Percentiles rank a stretch among this genome's conserved stretches.
phyloP scores from a whole-genome alignment of 2,113 vertebrate species.

The Carlito syrichta region DNA sequence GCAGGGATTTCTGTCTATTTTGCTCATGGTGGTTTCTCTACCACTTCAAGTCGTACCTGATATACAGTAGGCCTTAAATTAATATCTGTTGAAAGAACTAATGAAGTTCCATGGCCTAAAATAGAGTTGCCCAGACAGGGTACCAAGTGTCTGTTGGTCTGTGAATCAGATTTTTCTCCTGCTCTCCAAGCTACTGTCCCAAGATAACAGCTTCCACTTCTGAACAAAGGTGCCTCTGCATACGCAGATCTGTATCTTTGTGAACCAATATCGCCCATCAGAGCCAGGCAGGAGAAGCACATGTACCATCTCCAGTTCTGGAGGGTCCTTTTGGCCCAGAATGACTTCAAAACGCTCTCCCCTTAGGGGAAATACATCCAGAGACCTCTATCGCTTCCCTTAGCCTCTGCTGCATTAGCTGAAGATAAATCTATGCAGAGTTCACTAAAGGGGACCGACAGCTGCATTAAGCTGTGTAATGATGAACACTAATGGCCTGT shows the following conservation, averaged over 20 bases:
- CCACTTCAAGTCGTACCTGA: background rate
- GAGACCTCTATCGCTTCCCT: constrained; percentile 20
- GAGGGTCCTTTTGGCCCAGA: background rate
- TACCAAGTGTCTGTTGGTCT: background rate
- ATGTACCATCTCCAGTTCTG: background rate
- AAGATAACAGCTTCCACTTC: background rate
- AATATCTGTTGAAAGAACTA: background rate
- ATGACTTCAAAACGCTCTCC: constrained; percentile 15
- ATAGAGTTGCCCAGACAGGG: background rate
- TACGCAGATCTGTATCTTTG: background rate
- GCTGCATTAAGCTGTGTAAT: constrained; percentile 47
- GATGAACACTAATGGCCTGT: constrained; percentile 52
- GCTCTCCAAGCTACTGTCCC: background rate
- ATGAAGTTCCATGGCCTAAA: background rate
- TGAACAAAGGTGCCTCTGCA: background rate
- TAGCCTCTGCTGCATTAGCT: constrained; percentile 46
- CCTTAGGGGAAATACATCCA: background rate
- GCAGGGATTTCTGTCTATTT: background rate
- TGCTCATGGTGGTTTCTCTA: background rate
- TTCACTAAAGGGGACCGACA: constrained; percentile 40
- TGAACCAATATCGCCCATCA: background rate
- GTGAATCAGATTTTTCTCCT: background rate
- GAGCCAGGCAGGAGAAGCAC: background rate
- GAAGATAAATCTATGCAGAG: constrained; percentile 42
- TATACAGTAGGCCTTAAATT: background rate